Evolutionary conservation across 2,888 invertebrate species (phyloP).

Genomic region (Leptopilina syphax): DNA sequence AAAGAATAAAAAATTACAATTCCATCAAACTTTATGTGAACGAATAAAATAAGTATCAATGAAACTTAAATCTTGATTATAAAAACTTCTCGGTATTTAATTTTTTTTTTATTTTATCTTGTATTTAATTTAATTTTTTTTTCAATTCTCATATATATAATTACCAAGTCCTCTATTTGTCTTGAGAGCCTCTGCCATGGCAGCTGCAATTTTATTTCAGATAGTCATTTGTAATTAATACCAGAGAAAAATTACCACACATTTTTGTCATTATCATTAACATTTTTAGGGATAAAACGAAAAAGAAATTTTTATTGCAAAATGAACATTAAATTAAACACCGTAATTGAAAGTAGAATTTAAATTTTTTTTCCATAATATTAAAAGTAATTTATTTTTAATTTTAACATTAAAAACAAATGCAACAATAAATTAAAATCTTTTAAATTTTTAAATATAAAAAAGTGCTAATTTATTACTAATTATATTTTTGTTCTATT

Average conservation of each 20-base stretch:
- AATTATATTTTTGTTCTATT: too few species aligned
- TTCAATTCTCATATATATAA: slow-evolving; percentile 19
- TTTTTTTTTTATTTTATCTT: slow-evolving; percentile 22
- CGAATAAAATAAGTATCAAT: slow-evolving; percentile 24
- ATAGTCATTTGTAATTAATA: slow-evolving; percentile 34
- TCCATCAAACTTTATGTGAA: slow-evolving; percentile 3
- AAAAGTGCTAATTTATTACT: too few species aligned
- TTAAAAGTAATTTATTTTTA: too few species aligned
- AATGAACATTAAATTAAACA: too few species aligned
- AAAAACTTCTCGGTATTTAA: slow-evolving; percentile 4
- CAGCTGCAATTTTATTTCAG: slow-evolving; percentile 38
- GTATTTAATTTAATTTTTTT: slow-evolving; percentile 2
- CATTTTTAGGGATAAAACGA: background rate
- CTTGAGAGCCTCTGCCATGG: background rate
- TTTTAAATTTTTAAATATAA: too few species aligned
- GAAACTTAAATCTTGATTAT: slow-evolving; percentile 15
- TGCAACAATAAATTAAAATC: too few species aligned
- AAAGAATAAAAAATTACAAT: slow-evolving; percentile 6
- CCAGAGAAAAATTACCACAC: slow-evolving; percentile 10
- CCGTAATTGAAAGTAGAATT: too few species aligned
- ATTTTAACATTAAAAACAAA: too few species aligned
- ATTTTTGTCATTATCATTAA: slow-evolving; percentile 11
- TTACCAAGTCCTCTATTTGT: background rate
- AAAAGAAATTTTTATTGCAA: too few species aligned
- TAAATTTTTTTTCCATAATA: too few species aligned